Conservation (phyloP, 53 echinoderm and acorn worm species). For the Apostichopus leukothele region DNA sequence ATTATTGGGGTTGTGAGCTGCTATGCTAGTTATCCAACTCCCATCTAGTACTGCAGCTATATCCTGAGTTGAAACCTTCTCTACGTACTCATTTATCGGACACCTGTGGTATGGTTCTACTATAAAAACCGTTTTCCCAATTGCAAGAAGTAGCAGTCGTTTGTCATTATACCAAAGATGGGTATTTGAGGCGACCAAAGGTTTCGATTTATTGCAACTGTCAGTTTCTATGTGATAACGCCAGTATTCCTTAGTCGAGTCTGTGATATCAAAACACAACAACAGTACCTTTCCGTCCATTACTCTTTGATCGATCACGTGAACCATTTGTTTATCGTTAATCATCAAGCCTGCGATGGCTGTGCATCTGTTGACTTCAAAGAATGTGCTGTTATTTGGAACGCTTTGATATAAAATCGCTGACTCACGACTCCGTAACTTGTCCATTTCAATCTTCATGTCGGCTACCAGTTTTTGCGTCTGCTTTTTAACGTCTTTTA, state of each 20-base stretch:
- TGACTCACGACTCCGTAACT: not conserved
- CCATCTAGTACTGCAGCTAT: not conserved
- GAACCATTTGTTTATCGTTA: not conserved
- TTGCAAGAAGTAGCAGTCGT: not conserved
- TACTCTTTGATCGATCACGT: not conserved
- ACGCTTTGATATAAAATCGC: not conserved
- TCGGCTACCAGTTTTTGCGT: not conserved
- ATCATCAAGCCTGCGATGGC: not conserved
- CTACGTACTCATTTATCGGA: not conserved
- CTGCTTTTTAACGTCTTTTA: not conserved
- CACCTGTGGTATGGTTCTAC: not conserved
- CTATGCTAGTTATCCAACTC: slow-evolving; percentile 7
- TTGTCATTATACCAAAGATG: not conserved
- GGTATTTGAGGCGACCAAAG: not conserved
- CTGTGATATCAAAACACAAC: not conserved
- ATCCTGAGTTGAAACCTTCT: not conserved
- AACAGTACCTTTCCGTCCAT: not conserved
- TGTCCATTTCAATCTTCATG: not conserved
- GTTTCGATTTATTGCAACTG: not conserved
- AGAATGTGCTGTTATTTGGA: not conserved
- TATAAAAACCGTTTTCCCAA: not conserved
- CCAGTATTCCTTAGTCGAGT: not conserved
- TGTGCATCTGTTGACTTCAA: not conserved
- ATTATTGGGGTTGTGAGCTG: slow-evolving; percentile 5
- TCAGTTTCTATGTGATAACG: not conserved